phyloP scores from a whole-genome alignment of 2,888 invertebrate species.

The Pristionchus entomophagus region DNA sequence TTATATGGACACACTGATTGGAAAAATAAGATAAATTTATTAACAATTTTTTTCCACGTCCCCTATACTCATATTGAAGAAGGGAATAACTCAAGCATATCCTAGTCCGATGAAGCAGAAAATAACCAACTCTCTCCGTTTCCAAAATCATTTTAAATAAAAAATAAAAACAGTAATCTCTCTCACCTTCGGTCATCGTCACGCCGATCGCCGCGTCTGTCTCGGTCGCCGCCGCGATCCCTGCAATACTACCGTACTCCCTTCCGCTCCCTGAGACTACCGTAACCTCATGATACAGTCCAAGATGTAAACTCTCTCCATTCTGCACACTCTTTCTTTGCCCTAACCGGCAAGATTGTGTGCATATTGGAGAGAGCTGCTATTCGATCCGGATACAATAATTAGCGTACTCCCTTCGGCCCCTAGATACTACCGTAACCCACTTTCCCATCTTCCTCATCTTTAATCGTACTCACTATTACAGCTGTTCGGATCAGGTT shows the following conservation, averaged over 20 bases:
- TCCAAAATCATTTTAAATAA: not conserved
- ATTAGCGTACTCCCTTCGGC: not conserved
- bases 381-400: too few relatives aligned
- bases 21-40: too few relatives aligned
- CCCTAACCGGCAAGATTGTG: too few relatives aligned
- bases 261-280: not conserved
- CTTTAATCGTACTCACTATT: not conserved
- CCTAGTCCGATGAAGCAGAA: too few relatives aligned
- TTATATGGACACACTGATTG: too few relatives aligned
- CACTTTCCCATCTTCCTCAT: not conserved
- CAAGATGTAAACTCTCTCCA: not conserved
- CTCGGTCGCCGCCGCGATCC: constrained; percentile 47
- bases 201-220: constrained; percentile 31
- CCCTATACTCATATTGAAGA: too few relatives aligned
- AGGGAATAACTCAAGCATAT: too few relatives aligned
- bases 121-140: not conserved
- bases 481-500: too few relatives aligned
- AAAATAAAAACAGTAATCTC: too few relatives aligned
- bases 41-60: too few relatives aligned
- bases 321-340: constrained; percentile 49
- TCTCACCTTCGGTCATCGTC: constrained; percentile 16
- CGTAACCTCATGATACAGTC: not conserved
- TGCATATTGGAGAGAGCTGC: too few relatives aligned
- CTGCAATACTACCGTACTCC: constrained; percentile 5
- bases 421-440: not conserved